These are phyloP conservation scores for Agelas oroides DNA, from an alignment of 37 sponge, comb jelly and placozoan genomes.

Conservation along the genomic window DNA sequence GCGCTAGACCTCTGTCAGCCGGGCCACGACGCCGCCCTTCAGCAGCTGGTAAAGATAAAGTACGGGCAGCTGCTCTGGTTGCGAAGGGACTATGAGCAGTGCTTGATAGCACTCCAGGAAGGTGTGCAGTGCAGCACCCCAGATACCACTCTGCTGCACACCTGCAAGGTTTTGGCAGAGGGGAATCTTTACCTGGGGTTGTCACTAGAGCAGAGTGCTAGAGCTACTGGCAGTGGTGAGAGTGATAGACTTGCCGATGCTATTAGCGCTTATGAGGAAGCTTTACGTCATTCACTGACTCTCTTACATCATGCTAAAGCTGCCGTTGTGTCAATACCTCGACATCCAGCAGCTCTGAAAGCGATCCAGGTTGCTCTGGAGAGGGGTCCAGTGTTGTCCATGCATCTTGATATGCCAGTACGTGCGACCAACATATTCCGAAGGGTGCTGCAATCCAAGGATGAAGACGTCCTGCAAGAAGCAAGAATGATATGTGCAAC, in stretches of 20 bases:
- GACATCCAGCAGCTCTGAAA: constrained; percentile 50
- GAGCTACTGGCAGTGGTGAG: neutral
- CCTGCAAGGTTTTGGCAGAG: constrained; percentile 57
- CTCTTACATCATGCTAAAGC: constrained; percentile 22
- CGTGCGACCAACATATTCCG: constrained; percentile 44
- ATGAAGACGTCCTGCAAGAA: constrained; percentile 36
- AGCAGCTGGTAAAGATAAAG: constrained; percentile 41
- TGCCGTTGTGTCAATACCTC: neutral
- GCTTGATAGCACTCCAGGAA: constrained; percentile 12
- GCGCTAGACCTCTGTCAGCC: constrained; percentile 39
- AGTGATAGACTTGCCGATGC: constrained; percentile 21
- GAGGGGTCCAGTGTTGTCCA: constrained; percentile 41
- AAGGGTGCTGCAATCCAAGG: constrained; percentile 30
- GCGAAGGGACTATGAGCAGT: neutral
- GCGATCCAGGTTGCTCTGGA: constrained; percentile 20
- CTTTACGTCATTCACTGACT: constrained; percentile 17
- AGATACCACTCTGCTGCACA: constrained; percentile 38
- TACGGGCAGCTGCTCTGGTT: constrained; percentile 58
- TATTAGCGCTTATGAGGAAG: constrained; percentile 58
- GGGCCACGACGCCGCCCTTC: constrained; percentile 43
- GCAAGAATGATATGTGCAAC: constrained; percentile 38
- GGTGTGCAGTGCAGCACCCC: constrained; percentile 13
- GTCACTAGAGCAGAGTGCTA: constrained; percentile 22
- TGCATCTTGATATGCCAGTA: constrained; percentile 1
- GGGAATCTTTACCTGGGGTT: constrained; percentile 47